Evolutionary conservation across 2,888 invertebrate species (phyloP).

Genomic region (Auanema freiburgensis): DNA sequence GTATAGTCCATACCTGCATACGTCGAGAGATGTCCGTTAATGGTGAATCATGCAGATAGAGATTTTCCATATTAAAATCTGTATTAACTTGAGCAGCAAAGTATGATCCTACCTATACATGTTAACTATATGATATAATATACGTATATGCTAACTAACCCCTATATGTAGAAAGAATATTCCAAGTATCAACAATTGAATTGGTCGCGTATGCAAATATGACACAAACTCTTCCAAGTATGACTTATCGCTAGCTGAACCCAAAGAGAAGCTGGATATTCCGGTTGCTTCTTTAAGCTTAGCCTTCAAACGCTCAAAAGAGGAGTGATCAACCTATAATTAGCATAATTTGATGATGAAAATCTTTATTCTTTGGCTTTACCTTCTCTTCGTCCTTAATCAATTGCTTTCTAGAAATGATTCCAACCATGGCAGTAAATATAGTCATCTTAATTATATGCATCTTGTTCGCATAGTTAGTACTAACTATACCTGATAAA

Average conservation of each 20-base stretch:
- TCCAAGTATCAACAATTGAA: conserved; percentile 36
- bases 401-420: conserved; percentile 31
- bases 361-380: background rate
- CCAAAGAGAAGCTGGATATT: conserved; percentile 19
- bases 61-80: conserved; percentile 61
- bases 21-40: conserved; percentile 55
- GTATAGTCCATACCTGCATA: conserved; percentile 48
- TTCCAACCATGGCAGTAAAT: conserved; percentile 54
- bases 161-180: conserved; percentile 45
- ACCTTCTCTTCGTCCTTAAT: background rate
- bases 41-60: conserved; percentile 57
- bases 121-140: background rate
- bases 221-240: conserved; percentile 16
- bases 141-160: conserved; percentile 23
- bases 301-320: conserved; percentile 22
- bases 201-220: conserved; percentile 15
- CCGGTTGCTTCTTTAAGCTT: conserved; percentile 19
- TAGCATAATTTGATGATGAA: background rate
- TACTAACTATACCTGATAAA: conserved; percentile 49
- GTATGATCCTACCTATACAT: conserved; percentile 42
- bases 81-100: conserved; percentile 58
- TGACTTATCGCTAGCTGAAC: conserved; percentile 18
- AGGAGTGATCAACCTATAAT: conserved; percentile 19
- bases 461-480: background rate
- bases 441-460: conserved; percentile 50